These are phyloP conservation scores for Kradibia gibbosae DNA, from an alignment of 1,140 invertebrate genomes.

Conservation along the genomic window DNA sequence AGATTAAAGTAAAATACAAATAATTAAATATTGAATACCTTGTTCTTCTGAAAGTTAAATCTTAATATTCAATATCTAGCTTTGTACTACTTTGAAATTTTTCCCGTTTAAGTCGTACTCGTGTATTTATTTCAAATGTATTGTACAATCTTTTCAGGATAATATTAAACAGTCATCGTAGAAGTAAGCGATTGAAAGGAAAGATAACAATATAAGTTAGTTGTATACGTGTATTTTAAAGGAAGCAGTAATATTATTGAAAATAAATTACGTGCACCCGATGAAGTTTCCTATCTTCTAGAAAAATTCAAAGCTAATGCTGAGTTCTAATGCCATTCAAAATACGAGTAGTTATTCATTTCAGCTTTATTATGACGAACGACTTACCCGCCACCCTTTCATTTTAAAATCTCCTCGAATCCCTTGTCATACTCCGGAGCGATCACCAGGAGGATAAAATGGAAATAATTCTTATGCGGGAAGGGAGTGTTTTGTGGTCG, in stretches of 20 bases:
- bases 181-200: neutral
- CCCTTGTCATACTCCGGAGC: neutral
- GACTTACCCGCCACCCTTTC: neutral
- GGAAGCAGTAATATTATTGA: neutral
- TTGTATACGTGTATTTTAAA: neutral
- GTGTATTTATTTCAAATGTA: too few species aligned
- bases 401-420: too few species aligned
- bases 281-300: neutral
- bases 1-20: too few species aligned
- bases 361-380: neutral
- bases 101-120: too few species aligned
- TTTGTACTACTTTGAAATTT: too few species aligned
- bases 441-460: neutral
- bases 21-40: too few species aligned
- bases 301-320: neutral
- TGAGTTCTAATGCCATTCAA: neutral
- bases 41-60: too few species aligned
- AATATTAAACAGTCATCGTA: neutral
- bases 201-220: neutral
- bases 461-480: neutral
- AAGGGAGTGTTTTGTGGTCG: neutral
- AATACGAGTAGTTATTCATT: neutral
- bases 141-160: too few species aligned
- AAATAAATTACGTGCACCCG: neutral
- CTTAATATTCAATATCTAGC: too few species aligned